A percentile compares a stretch with the other conserved stretches of the same genome.
Conservation (phyloP, 1,140 invertebrate species). For the Trichomalopsis sarcophagae region DNA sequence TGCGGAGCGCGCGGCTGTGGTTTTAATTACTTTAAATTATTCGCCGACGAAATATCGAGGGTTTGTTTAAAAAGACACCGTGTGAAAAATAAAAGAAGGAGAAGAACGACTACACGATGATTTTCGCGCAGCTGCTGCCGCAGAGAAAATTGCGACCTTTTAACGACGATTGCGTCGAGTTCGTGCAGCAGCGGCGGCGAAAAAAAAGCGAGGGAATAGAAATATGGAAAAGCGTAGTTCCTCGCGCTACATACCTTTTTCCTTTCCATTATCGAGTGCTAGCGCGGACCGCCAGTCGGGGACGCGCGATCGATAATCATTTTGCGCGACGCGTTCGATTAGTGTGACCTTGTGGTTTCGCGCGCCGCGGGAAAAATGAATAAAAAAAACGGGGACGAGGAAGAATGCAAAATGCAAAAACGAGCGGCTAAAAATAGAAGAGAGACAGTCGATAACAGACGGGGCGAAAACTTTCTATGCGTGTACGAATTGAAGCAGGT, state of each 20-base stretch:
- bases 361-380: background rate
- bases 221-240: background rate
- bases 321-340: slow-evolving; percentile 20
- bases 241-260: background rate
- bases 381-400: background rate
- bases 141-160: slow-evolving; percentile 32
- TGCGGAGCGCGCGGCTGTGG: slow-evolving; percentile 3
- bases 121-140: slow-evolving; percentile 29
- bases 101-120: slow-evolving; percentile 19
- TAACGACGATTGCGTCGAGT: slow-evolving; percentile 35
- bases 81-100: slow-evolving; percentile 42
- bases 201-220: slow-evolving; percentile 4
- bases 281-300: too few relatives aligned
- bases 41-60: slow-evolving; percentile 39
- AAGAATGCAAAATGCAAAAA: slow-evolving; percentile 31
- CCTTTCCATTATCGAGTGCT: slow-evolving; percentile 31
- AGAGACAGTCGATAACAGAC: slow-evolving; percentile 38
- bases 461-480: background rate
- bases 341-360: slow-evolving; percentile 28
- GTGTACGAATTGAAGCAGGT: slow-evolving; percentile 32
- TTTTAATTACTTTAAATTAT: slow-evolving; percentile 67
- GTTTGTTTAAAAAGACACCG: background rate
- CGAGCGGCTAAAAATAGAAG: background rate
- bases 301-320: slow-evolving; percentile 33
- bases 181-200: background rate